phyloP scores from a whole-genome alignment of 2,797 vertebrate genomes.

The Mergus octosetaceus region DNA sequence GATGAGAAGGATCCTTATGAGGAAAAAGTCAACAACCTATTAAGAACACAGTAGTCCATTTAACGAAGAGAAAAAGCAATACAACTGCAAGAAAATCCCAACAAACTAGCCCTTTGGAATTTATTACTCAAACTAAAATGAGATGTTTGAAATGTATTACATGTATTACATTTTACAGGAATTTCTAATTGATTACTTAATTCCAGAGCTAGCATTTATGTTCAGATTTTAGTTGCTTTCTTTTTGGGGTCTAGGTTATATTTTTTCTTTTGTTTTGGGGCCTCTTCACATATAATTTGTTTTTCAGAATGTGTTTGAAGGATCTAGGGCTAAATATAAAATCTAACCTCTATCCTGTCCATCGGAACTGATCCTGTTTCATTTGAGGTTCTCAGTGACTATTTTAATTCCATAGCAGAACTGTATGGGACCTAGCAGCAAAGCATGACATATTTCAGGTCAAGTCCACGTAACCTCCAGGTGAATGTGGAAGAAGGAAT shows the following conservation, averaged over 20 bases:
- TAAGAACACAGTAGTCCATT: not conserved
- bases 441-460: not conserved
- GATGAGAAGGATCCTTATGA: conserved; percentile 19
- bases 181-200: not conserved
- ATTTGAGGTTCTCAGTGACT: not conserved
- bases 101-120: not conserved
- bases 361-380: not conserved
- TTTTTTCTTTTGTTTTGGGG: not conserved
- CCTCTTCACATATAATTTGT: fast-evolving
- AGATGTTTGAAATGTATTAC: not conserved
- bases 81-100: not conserved
- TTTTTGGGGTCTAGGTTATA: not conserved
- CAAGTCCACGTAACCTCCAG: not conserved
- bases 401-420: not conserved
- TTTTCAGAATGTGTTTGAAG: not conserved
- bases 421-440: not conserved
- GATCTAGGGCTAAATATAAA: not conserved
- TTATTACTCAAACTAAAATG: not conserved
- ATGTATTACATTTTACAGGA: not conserved
- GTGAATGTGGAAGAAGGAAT: not conserved
- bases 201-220: not conserved
- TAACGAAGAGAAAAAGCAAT: not conserved
- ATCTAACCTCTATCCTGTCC: not conserved
- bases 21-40: not conserved
- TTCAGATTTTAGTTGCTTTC: not conserved